Evolutionary conservation across 2,113 vertebrate genomes (phyloP), one percentile per base, ranked within the genome.

Genomic region (Oryzias woworae): DNA sequence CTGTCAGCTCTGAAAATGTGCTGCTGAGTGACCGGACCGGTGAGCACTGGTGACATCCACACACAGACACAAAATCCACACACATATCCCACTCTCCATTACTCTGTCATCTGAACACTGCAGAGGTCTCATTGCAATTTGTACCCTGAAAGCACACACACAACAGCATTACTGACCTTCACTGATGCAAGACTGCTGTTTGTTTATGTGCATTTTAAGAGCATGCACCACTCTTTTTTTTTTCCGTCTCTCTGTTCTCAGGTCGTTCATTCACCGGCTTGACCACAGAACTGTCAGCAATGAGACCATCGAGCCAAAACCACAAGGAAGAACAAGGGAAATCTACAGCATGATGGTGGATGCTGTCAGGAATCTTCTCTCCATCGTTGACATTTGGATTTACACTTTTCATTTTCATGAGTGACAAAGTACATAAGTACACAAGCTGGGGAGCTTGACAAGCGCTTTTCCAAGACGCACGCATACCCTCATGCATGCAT

Each of bases 351-450:
- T 36, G 80, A 77, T 42, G 73, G 73, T 77, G 61, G 1, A 49
- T 14, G 15, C 82, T 78, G 82, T 84, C 81, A 82, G 66, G 66
- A 74, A 80, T 78, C 83, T 78, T 73, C 71, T 80, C 78, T 72
- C 80, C 75, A 61, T 73, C 57, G 51, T 73, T 82, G 78, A 87
- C 83, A 62, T 83, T 81, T 79, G 77, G 78, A 89, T 87, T 89
- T 87, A 90, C 88, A 87, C 87, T 78, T 89, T 79, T 91, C 87
- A 85, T 91, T 83, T 89, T 87, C 72, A 50, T 81, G 85, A 90
- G 75, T 88, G 85, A 88, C 88, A 91, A 85, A 90, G 83, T 87
- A 85, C 75, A 91, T 90, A 91, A 91, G 92, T 87, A 87, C 77
- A 77, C 73, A 72, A 82, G 80, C 77, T 41, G 47, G 68, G 73